Conservation (phyloP, 2,797 vertebrate genomes). For the Craterocephalus amniculus region DNA sequence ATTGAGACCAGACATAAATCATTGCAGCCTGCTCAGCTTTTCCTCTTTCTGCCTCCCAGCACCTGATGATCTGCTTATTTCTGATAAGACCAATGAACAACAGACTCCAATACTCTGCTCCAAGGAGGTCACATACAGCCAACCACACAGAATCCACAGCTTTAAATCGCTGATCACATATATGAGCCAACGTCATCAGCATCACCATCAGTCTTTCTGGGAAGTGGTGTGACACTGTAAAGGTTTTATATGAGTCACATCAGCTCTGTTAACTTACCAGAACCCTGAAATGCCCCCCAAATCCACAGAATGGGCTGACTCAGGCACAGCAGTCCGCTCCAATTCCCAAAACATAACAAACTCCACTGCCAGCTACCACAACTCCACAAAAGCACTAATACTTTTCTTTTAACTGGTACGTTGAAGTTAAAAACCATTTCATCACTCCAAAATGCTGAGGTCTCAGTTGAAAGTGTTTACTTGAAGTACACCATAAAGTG, state of each 20-base stretch:
- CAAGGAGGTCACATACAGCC: conserved; percentile 13
- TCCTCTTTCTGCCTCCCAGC: conserved; percentile 42
- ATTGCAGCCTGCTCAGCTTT: conserved; percentile 52
- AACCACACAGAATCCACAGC: conserved; percentile 11
- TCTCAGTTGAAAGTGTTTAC: not conserved
- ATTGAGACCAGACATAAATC: conserved; percentile 40
- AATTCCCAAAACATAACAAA: conserved; percentile 60
- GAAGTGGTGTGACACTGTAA: conserved; percentile 54
- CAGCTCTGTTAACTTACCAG: conserved; percentile 56
- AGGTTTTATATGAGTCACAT: conserved; percentile 68
- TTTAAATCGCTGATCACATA: conserved; percentile 25
- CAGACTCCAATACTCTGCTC: not conserved
- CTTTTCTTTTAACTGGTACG: not conserved
- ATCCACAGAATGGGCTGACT: conserved; percentile 65
- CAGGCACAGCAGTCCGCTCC: conserved; percentile 53
- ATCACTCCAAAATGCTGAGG: not conserved
- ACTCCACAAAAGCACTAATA: conserved; percentile 12
- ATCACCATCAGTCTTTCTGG: conserved; percentile 56
- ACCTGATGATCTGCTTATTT: conserved; percentile 37
- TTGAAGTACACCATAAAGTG: not conserved
- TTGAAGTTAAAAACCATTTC: not conserved
- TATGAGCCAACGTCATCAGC: conserved; percentile 19
- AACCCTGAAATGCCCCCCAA: conserved; percentile 60
- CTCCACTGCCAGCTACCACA: conserved; percentile 24
- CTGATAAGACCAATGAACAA: conserved; percentile 26